Base-by-base conservation (phyloP, 2,113 vertebrate species). In the Varanus salvator region DNA sequence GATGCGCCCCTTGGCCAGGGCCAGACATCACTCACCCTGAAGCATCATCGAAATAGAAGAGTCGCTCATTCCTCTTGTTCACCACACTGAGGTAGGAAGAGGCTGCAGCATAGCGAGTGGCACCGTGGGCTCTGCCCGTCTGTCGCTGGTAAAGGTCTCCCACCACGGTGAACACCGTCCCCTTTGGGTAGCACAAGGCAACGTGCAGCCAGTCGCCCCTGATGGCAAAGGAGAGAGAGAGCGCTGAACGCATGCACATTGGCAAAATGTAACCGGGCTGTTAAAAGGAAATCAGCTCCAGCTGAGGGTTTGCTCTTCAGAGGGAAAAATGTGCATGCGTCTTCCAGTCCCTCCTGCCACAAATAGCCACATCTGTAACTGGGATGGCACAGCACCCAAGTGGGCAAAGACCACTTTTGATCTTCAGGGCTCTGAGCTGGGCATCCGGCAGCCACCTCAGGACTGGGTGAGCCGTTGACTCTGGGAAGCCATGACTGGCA, bases 191-290 rank as follows among this genome's bases (percentile, higher is more conserved):
- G 87, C 95, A 96, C 38, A 96, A 92, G 64, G 94, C 27, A 17
- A 95, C 27, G 2, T 0, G 21, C 86, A 96, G 86, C 95, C 95
- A 94, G 90, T 90, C 95, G 89, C 94, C 95, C 91, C 96, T 95
- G 93, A 44, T 0, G 0, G 60, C 48, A 74, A 66, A 93, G 84
- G 81, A 69, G 8, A 0, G 57, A n/a, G 80, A n/a, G 17, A 81
- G 60, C 72, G 91, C 89, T 77, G 87, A 93, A 93, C 93, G 89
- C 57, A 81, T 66, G 48, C 19, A 21, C 2, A 48, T 7, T 5
- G 1, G 44, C 15, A 31, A 29, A 69, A 50, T 1, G 1, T 68
- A 27, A 3, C 25, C 12, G 25, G 48, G 8, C 27, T 84, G 29
- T 69, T 29, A 84, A 38, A 64, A 19, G 17, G 66, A 34, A 29